A percentile compares a stretch with the other conserved stretches of the same genome.
Conservation (phyloP, 2,888 invertebrate species). For the Frankliniella fusca region DNA sequence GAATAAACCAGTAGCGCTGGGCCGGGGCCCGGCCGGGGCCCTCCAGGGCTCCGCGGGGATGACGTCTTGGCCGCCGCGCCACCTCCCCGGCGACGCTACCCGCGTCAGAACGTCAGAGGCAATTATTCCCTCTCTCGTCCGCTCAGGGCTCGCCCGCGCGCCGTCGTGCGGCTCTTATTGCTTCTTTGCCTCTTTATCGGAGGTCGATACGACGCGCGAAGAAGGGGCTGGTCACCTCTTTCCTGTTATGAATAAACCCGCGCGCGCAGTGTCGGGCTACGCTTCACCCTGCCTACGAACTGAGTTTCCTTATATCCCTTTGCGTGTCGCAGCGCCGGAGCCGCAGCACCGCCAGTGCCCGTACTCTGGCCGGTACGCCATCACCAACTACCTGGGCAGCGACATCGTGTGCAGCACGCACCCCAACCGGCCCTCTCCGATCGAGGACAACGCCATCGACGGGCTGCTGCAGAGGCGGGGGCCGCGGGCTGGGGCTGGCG, state of each 20-base stretch:
- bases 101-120: neutral
- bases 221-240: too few species aligned
- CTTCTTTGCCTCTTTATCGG: too few species aligned
- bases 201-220: too few species aligned
- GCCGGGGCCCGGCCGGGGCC: neutral
- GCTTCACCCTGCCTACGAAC: too few species aligned
- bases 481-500: neutral
- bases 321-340: conserved; percentile 53
- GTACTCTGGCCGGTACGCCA: conserved; percentile 61
- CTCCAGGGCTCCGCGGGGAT: neutral
- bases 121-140: too few species aligned
- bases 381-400: conserved; percentile 45
- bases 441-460: conserved; percentile 13
- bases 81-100: neutral
- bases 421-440: neutral
- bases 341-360: conserved; percentile 62
- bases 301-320: neutral
- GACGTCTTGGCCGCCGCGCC: neutral
- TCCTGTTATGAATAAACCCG: too few species aligned
- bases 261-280: too few species aligned
- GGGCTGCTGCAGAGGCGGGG: neutral
- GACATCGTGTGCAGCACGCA: conserved; percentile 45
- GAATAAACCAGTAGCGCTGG: neutral
- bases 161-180: too few species aligned
- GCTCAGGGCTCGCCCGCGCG: too few species aligned